Evolutionary conservation across 2,888 invertebrate genomes (phyloP).

Genomic region (Mythimna lalbum): DNA sequence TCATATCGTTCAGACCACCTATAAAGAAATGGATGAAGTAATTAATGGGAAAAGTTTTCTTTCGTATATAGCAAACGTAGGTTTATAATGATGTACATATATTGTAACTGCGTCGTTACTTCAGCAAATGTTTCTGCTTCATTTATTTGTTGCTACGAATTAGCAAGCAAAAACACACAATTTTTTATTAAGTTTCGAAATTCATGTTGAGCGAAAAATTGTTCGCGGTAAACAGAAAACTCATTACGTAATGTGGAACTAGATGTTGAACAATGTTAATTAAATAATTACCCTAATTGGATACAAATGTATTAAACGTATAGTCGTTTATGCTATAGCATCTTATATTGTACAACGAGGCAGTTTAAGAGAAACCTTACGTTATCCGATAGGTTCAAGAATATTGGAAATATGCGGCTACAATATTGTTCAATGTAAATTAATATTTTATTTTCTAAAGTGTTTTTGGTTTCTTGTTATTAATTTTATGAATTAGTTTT

Average conservation of each 20-base stretch:
- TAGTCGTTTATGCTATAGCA: conserved; percentile 36
- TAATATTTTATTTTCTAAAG: neutral
- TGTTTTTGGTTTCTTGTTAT: conserved; percentile 1
- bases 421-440: conserved; percentile 6
- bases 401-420: conserved; percentile 17
- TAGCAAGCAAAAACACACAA: conserved; percentile 6
- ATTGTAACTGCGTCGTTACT: conserved; percentile 7
- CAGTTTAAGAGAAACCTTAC: conserved; percentile 56
- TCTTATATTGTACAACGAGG: conserved; percentile 35
- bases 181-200: conserved; percentile 29
- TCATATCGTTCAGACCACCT: conserved; percentile 10
- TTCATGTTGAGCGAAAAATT: conserved; percentile 3
- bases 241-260: conserved; percentile 20
- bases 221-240: neutral
- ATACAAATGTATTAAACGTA: conserved; percentile 57
- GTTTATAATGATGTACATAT: conserved; percentile 1
- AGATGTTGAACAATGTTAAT: conserved; percentile 43
- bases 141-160: conserved; percentile 30
- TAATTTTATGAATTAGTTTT: neutral
- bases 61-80: neutral
- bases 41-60: conserved; percentile 9
- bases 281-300: conserved; percentile 63
- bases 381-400: conserved; percentile 34
- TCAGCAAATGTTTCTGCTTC: conserved; percentile 22
- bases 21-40: conserved; percentile 14